phyloP scores from a whole-genome alignment of 1,140 invertebrate genomes.

The Tetranychus urticae region DNA sequence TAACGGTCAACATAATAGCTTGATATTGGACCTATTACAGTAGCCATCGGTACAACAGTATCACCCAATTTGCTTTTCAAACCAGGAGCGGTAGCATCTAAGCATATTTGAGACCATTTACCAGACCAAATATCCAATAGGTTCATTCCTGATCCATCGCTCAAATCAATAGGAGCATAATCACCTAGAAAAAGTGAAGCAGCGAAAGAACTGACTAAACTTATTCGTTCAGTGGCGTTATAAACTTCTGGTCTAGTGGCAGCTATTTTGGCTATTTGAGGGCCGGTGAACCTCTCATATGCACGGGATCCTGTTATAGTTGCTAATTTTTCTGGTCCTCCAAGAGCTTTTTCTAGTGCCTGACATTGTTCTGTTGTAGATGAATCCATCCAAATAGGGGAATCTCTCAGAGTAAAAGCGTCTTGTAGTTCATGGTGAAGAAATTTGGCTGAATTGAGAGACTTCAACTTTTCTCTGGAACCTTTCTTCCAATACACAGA shows the following conservation, averaged over 20 bases:
- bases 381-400: slow-evolving; percentile 93
- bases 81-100: slow-evolving; percentile 30
- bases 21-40: slow-evolving; percentile 34
- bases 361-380: slow-evolving; percentile 57
- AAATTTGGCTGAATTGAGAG: slow-evolving; percentile 43
- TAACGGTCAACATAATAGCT: slow-evolving; percentile 59
- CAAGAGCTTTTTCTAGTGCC: slow-evolving; percentile 48
- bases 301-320: slow-evolving; percentile 70
- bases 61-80: slow-evolving; percentile 4
- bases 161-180: slow-evolving; percentile 67
- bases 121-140: slow-evolving; percentile 57
- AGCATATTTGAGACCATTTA: slow-evolving; percentile 45
- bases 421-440: slow-evolving; percentile 49
- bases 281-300: slow-evolving; percentile 77
- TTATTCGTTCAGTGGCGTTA: slow-evolving; percentile 61
- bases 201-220: slow-evolving; percentile 71
- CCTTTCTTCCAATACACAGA: slow-evolving; percentile 76
- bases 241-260: slow-evolving; percentile 46
- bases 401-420: slow-evolving; percentile 45
- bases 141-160: slow-evolving; percentile 87
- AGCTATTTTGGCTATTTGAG: slow-evolving; percentile 72
- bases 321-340: slow-evolving; percentile 49
- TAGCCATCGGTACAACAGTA: not conserved
- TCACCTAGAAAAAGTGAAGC: slow-evolving; percentile 66
- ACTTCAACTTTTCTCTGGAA: slow-evolving; percentile 34